These are phyloP conservation scores for Mechanitis mazaeus DNA, from an alignment of 2,888 invertebrate genomes.

Conservation along the genomic window DNA sequence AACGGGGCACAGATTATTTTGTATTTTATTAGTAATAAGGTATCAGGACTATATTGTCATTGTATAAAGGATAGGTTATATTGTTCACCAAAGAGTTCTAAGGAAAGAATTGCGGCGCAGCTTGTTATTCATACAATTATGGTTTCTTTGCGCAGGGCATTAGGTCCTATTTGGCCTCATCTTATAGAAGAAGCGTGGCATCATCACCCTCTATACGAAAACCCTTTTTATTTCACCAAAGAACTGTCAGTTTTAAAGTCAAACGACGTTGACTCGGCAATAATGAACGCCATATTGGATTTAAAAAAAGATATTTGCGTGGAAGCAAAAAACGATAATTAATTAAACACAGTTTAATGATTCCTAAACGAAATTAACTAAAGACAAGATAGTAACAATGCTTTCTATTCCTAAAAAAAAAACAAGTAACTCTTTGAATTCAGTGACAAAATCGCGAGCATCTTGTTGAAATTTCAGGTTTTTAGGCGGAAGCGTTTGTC, in stretches of 20 bases:
- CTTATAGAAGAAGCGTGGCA: constrained; percentile 88
- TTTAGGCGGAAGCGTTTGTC: too few relatives aligned
- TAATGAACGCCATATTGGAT: constrained; percentile 65
- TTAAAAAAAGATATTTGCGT: constrained; percentile 57
- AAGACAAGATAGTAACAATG: too few relatives aligned
- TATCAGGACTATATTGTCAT: constrained; percentile 89
- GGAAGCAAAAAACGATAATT: constrained; percentile 50
- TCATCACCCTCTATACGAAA: constrained; percentile 59
- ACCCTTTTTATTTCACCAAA: constrained; percentile 60
- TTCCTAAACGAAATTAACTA: too few relatives aligned
- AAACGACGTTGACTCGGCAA: constrained; percentile 38
- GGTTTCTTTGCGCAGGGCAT: constrained; percentile 78
- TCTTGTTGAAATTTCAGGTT: too few relatives aligned
- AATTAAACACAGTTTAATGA: too few relatives aligned
- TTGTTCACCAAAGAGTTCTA: constrained; percentile 79
- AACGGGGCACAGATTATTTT: constrained; percentile 51
- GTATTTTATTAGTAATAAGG: constrained; percentile 66
- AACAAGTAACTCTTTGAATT: too few relatives aligned
- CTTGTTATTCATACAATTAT: constrained; percentile 83
- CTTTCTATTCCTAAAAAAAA: too few relatives aligned
- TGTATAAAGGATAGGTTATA: constrained; percentile 89
- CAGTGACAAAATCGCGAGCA: too few relatives aligned
- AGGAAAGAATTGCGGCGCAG: constrained; percentile 80
- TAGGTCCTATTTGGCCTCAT: constrained; percentile 93
- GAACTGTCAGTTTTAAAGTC: constrained; percentile 44